phyloP scores from a whole-genome alignment of 2,888 invertebrate genomes.

The Tupiocoris notatus region DNA sequence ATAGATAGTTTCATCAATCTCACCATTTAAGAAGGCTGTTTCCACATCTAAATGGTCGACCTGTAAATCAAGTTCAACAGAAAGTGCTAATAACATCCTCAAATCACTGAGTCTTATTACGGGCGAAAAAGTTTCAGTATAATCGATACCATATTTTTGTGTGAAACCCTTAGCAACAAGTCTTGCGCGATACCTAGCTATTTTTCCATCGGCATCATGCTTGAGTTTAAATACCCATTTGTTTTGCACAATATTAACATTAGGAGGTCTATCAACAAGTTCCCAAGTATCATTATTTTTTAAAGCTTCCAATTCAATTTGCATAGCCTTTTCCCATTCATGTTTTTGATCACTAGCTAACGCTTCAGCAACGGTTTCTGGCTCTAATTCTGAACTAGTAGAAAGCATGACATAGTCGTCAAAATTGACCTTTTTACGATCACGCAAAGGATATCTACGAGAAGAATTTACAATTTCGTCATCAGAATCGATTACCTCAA shows the following conservation, averaged over 20 bases:
- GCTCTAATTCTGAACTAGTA: neutral
- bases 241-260: neutral
- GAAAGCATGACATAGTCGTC: too few relatives aligned
- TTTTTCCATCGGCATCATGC: neutral
- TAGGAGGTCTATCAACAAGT: neutral
- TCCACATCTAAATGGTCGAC: constrained; percentile 51
- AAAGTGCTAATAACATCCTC: constrained; percentile 47
- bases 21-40: constrained; percentile 52
- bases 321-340: neutral
- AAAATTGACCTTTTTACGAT: too few relatives aligned
- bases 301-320: neutral
- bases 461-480: too few relatives aligned
- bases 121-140: constrained; percentile 50
- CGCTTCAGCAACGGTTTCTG: neutral
- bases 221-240: neutral
- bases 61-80: constrained; percentile 47
- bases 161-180: constrained; percentile 40
- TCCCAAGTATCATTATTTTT: neutral
- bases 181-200: constrained; percentile 50
- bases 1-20: constrained; percentile 51
- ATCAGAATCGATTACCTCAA: too few relatives aligned
- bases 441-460: too few relatives aligned
- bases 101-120: neutral
- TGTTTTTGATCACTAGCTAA: neutral
- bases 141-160: constrained; percentile 41